Percentiles rank a stretch among this genome's conserved stretches.
Conservation (phyloP, 1,140 invertebrate genomes). For the Microplitis mediator region DNA sequence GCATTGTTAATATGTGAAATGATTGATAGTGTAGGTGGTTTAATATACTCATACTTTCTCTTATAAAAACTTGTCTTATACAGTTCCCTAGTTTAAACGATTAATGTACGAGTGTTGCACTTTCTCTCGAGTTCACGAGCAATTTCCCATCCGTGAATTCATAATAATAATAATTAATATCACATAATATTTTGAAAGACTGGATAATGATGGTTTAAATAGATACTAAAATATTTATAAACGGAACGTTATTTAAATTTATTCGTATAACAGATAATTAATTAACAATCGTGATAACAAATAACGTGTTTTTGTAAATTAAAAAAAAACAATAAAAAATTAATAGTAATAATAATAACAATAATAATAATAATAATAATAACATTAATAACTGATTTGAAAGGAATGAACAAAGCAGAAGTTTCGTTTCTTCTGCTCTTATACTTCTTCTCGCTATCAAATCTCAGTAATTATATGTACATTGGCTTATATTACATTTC, state of each 20-base stretch:
- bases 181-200: too few relatives aligned
- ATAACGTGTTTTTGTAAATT: conserved; percentile 50
- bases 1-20: too few relatives aligned
- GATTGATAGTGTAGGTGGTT: too few relatives aligned
- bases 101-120: too few relatives aligned
- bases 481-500: conserved; percentile 55
- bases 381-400: not conserved
- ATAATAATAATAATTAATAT: too few relatives aligned
- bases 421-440: not conserved
- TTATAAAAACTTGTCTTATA: too few relatives aligned
- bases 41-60: too few relatives aligned
- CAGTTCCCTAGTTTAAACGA: too few relatives aligned
- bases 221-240: conserved; percentile 29
- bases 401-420: not conserved
- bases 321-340: conserved; percentile 46
- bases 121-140: too few relatives aligned
- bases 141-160: too few relatives aligned
- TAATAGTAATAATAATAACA: conserved; percentile 37
- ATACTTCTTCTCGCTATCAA: conserved; percentile 22
- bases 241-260: conserved; percentile 55
- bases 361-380: conserved; percentile 1
- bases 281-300: conserved; percentile 23
- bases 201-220: not conserved
- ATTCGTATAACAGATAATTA: conserved; percentile 41
- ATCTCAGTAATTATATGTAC: conserved; percentile 47